phyloP scores from a whole-genome alignment of 2,797 vertebrate genomes.

The Sebastiscus albofasciatus region DNA sequence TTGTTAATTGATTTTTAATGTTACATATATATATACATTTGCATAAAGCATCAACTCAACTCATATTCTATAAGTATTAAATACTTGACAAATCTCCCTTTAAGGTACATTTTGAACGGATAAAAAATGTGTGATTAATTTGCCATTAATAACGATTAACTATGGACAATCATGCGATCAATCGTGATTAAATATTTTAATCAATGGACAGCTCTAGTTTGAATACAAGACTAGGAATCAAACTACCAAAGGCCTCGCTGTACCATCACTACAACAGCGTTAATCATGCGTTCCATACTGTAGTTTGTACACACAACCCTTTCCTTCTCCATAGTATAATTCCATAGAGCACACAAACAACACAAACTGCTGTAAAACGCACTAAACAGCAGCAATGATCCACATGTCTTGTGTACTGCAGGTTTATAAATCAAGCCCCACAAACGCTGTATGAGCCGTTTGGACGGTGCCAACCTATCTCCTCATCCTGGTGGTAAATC shows the following conservation, averaged over 20 bases:
- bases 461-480: conserved; percentile 45
- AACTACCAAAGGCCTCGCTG: too few relatives aligned
- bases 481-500: conserved; percentile 35
- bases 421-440: background rate
- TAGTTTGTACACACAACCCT: background rate
- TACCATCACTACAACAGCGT: background rate
- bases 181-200: too few relatives aligned
- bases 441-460: conserved; percentile 12
- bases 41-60: too few relatives aligned
- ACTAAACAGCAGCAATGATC: background rate
- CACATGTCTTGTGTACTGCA: background rate
- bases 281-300: background rate
- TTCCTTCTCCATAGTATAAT: background rate
- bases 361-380: background rate
- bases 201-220: too few relatives aligned
- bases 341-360: background rate
- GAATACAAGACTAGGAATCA: background rate
- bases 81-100: too few relatives aligned
- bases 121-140: too few relatives aligned
- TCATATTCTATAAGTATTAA: too few relatives aligned
- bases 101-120: too few relatives aligned
- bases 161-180: too few relatives aligned
- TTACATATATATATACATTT: too few relatives aligned
- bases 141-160: too few relatives aligned
- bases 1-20: too few relatives aligned